Evolutionary conservation across 2,113 vertebrate genomes (phyloP), one percentile per base, ranked within the genome.

Genomic region (Nesoenas mayeri): DNA sequence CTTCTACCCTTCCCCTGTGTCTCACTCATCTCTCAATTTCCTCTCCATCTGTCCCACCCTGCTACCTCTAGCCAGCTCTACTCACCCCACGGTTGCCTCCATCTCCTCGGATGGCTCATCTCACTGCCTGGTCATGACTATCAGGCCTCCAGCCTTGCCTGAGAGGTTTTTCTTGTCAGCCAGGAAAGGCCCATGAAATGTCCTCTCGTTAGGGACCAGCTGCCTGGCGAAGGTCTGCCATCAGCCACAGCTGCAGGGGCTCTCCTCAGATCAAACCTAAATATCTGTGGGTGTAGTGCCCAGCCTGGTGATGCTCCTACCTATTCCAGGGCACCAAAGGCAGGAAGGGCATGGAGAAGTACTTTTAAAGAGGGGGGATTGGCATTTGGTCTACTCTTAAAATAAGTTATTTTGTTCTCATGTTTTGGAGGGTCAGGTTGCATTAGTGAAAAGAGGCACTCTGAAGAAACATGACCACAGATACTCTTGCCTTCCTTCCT

Each of bases 31-130:
- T 67, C 32, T 44, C 24, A 28, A 36, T 34, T 31, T 85, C 17
- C 21, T 3, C 12, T 58, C 34, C 34, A 4, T 8, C 67, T 64
- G 9, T 64, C 38, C 53, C 42, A 48, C 34, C 19, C 69, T 29
- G 34, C 53, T 50, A 71, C 74, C 44, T 38, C 36, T 44, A 11
- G 36, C 26, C 22, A 47, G 22, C 48, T 80, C 62, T 88, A 44
- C 38, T 22, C 38, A 12, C 2, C 2, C 5, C 25, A 4, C 2
- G 0, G 11, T 48, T 40, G 22, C 53, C 29, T 56, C 25, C 47
- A 10, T 67, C n/a, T 61, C 38, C 65, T 38, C 4, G 0, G 29
- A 14, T 2, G 9, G 13, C 47, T 48, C 3, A 5, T 9, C 51
- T 78, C 38, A 22, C 56, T 51, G 26, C 31, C 69, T 81, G 40